Conservation (phyloP, 2,113 vertebrate genomes). For the Ameiurus melas region DNA sequence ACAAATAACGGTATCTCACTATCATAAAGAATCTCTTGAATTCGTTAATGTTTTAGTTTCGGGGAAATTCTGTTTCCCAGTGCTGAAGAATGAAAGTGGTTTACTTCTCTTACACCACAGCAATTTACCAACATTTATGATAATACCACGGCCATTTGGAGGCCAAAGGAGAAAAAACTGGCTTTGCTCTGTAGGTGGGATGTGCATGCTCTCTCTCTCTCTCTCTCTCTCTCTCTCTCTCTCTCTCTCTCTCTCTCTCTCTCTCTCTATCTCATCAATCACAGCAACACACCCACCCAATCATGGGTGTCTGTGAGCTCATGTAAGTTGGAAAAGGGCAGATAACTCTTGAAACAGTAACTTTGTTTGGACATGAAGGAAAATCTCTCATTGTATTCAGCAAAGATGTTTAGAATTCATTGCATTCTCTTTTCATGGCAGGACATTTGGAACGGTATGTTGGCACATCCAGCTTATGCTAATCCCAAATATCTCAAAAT, state of each 20-base stretch:
- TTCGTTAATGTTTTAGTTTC: not conserved
- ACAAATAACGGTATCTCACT: not conserved
- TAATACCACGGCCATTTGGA: not conserved
- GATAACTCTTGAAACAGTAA: not conserved
- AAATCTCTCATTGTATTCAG: not conserved
- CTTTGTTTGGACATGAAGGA: not conserved
- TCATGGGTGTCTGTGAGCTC: not conserved
- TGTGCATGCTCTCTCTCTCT: not conserved
- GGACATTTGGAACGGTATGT: not conserved
- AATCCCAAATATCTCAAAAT: not conserved
- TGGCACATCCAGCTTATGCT: not conserved
- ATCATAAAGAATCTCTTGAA: not conserved
- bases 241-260: too few relatives aligned
- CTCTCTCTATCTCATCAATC: not conserved
- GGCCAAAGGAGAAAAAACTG: not conserved
- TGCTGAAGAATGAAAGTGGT: not conserved
- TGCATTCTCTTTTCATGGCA: not conserved
- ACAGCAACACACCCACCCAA: not conserved
- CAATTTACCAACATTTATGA: not conserved
- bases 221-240: not conserved
- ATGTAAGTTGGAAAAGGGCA: not conserved
- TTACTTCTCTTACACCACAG: not conserved
- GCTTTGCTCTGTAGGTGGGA: not conserved
- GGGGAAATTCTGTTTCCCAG: not conserved
- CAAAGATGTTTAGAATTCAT: not conserved